Evolutionary conservation across 1,140 invertebrate genomes (phyloP), one percentile per base, ranked within the genome.

Genomic region (Drosophila eugracilis): DNA sequence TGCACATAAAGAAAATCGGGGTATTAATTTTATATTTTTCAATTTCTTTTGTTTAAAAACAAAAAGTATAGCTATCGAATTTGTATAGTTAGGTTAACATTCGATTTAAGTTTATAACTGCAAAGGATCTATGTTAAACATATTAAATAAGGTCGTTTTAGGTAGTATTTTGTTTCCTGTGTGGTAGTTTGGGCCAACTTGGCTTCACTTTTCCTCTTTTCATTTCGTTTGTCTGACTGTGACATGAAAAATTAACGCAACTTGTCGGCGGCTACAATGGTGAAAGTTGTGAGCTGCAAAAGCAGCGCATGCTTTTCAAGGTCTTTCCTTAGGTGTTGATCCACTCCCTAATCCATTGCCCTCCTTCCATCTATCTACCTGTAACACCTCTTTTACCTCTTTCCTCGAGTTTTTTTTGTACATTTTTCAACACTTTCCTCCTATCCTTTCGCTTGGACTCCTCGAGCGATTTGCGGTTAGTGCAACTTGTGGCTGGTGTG

Each of bases 261-360:
- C 44, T 62, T 63, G 34, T 49, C 42, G 62, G 48, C 34, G 17
- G 62, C 62, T 14, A 41, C 62, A 65, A 42, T 85, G 80, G 80
- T 79, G 80, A 84, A 84, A 84, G 80, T 84, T 84, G 78, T 69
- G 32, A 59, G 50, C 36, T 47, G 47, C 48, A 66, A 45, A 75
- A 45, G 50, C 54, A 22, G 37, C 48, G 65, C 74, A 83, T 85
- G 80, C 49, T 85, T 85, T 85, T 85, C 80, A 85, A 85, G 80
- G 80, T 85, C 80, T 85, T 85, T 85, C 28, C 36, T 39, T 58
- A 42, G 55, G 60, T 58, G 47, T 42, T 42, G 42, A 14, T 4
- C 17, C 14, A 6, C 5, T 5, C 28, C n/a, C 4, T n/a, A n/a
- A n/a, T n/a, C n/a, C n/a, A n/a, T n/a, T n/a, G n/a, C 9, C 2